These are phyloP conservation scores for Lasioglossum figueresi DNA, from an alignment of 2,888 invertebrate species.

Conservation along the genomic window DNA sequence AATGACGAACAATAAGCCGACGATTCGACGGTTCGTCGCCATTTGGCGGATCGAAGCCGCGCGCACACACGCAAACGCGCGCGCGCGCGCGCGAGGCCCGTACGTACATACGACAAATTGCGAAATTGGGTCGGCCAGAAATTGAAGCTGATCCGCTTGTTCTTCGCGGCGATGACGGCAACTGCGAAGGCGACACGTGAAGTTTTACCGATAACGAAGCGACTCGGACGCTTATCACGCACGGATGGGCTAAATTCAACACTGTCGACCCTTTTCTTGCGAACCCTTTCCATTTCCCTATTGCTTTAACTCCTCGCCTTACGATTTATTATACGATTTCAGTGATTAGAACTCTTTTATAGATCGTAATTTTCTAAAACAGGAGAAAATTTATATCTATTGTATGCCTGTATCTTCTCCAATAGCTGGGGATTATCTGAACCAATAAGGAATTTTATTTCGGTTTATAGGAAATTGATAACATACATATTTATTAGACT, in stretches of 20 bases:
- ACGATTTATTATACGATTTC: too few relatives aligned
- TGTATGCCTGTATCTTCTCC: too few relatives aligned
- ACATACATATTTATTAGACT: too few relatives aligned
- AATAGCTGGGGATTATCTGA: too few relatives aligned
- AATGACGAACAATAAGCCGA: conserved; percentile 20
- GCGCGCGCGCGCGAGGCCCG: conserved; percentile 12
- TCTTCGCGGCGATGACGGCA: conserved; percentile 55
- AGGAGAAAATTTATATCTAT: too few relatives aligned
- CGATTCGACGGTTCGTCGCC: conserved; percentile 42
- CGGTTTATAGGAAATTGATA: too few relatives aligned
- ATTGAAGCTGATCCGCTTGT: conserved; percentile 72
- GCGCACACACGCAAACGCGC: background rate
- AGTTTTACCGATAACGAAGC: conserved; percentile 58
- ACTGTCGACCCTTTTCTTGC: background rate
- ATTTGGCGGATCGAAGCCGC: conserved; percentile 22
- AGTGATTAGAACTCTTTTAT: too few relatives aligned
- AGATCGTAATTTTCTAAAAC: too few relatives aligned
- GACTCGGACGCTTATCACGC: conserved; percentile 38
- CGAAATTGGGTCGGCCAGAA: conserved; percentile 82
- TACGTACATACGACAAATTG: conserved; percentile 69
- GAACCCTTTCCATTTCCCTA: too few relatives aligned
- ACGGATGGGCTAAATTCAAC: background rate
- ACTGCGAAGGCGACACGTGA: conserved; percentile 57
- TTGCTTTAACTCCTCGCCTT: too few relatives aligned
- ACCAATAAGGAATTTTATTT: too few relatives aligned